phyloP scores from a whole-genome alignment of 2,113 vertebrate species.

The Drymodes brunneopygia region DNA sequence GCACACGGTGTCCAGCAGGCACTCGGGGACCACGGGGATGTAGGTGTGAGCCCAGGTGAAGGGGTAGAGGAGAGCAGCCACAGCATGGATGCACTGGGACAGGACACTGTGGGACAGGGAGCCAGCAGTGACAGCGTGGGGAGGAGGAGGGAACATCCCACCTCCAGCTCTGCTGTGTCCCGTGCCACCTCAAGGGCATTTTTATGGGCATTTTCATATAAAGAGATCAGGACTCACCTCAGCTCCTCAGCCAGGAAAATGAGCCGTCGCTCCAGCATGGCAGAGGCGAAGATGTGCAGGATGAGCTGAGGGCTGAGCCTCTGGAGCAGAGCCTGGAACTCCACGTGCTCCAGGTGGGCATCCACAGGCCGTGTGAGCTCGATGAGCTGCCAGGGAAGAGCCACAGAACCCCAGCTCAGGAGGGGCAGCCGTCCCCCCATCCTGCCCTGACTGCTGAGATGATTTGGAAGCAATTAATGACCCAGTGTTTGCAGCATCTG shows the following conservation, averaged over 20 bases:
- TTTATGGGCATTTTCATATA: background rate
- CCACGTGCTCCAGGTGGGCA: conserved; percentile 90
- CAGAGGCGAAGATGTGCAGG: conserved; percentile 85
- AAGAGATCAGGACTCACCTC: conserved; percentile 69
- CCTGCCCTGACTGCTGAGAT: background rate
- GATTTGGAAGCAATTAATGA: background rate
- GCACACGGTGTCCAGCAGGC: conserved; percentile 89
- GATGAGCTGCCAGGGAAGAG: conserved; percentile 77
- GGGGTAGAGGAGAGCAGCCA: conserved; percentile 91
- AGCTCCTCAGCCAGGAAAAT: conserved; percentile 90
- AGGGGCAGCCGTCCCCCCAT: fast-evolving
- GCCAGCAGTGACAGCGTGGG: fast-evolving
- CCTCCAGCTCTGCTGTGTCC: background rate
- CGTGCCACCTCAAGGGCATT: background rate
- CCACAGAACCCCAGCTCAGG: background rate
- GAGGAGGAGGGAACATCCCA: background rate
- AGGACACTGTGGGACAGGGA: conserved; percentile 74
- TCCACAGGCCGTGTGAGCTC: conserved; percentile 88
- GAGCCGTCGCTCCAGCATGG: conserved; percentile 86
- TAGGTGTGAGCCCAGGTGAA: conserved; percentile 97
- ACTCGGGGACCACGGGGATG: conserved; percentile 90
- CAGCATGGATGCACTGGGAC: conserved; percentile 89
- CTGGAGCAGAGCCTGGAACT: conserved; percentile 81
- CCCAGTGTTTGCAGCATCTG: background rate
- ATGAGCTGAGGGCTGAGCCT: conserved; percentile 82